Conservation (phyloP, 2,888 invertebrate species). For the Aspidiotus destructor region DNA sequence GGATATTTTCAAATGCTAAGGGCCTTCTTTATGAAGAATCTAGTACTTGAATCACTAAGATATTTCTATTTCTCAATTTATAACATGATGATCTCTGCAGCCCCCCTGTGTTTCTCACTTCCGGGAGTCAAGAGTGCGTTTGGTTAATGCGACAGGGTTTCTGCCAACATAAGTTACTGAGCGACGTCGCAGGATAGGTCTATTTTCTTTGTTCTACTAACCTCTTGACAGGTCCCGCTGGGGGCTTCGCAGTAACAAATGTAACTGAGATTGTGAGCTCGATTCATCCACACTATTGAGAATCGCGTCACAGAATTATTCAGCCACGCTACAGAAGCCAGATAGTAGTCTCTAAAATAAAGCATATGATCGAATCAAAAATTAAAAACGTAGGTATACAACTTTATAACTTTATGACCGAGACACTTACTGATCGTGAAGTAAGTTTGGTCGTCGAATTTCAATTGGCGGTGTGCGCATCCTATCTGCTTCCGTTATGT, state of each 20-base stretch:
- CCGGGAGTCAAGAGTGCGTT: no score
- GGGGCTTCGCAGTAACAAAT: constrained; percentile 67
- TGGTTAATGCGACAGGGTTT: no score
- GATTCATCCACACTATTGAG: constrained; percentile 65
- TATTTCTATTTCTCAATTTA: no score
- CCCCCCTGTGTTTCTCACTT: no score
- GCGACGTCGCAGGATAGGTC: no score
- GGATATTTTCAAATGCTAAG: no score
- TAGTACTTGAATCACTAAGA: no score
- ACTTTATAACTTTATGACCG: neutral
- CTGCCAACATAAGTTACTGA: no score
- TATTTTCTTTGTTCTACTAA: constrained; percentile 43
- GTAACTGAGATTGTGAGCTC: constrained; percentile 72
- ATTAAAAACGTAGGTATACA: neutral
- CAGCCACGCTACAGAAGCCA: constrained; percentile 62
- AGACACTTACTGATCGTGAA: constrained; percentile 67
- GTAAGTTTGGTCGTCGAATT: constrained; percentile 62
- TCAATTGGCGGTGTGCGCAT: constrained; percentile 51
- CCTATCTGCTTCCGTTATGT: constrained; percentile 51
- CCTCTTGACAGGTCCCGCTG: constrained; percentile 61
- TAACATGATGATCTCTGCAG: no score
- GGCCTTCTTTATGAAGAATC: no score
- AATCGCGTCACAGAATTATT: constrained; percentile 58
- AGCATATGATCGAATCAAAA: neutral
- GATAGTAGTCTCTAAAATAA: constrained; percentile 48